Evolutionary conservation across 2,888 invertebrate species (phyloP).

Genomic region (Sphaerophoria taeniata): DNA sequence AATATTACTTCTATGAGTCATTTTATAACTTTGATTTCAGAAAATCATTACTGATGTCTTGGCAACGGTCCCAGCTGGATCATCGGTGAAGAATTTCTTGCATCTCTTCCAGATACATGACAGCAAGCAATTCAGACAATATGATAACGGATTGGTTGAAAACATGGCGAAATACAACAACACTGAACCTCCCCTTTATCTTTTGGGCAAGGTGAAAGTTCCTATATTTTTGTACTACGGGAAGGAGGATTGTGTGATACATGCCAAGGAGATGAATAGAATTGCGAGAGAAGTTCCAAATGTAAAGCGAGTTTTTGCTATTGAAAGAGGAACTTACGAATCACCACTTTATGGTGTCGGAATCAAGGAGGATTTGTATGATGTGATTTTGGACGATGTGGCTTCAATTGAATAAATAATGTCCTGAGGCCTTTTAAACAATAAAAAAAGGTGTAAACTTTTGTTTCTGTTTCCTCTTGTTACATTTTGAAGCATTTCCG

Average conservation of each 20-base stretch:
- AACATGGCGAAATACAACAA: slow-evolving; percentile 76
- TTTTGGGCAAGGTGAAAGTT: slow-evolving; percentile 75
- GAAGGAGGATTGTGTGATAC: slow-evolving; percentile 78
- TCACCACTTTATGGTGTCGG: not conserved
- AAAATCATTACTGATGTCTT: slow-evolving; percentile 77
- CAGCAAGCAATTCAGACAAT: slow-evolving; percentile 76
- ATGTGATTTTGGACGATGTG: too few species aligned
- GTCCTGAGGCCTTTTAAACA: too few species aligned
- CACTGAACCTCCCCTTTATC: slow-evolving; percentile 75
- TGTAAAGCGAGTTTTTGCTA: not conserved
- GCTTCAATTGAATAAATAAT: too few species aligned
- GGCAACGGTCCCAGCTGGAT: slow-evolving; percentile 78
- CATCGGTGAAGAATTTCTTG: slow-evolving; percentile 77
- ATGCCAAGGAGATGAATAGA: slow-evolving; percentile 77
- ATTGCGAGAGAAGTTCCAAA: slow-evolving; percentile 69
- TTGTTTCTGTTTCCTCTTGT: too few species aligned
- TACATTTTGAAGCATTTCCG: too few species aligned
- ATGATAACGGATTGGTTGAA: slow-evolving; percentile 76
- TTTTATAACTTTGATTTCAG: slow-evolving; percentile 38
- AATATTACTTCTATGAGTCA: too few species aligned
- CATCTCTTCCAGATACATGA: slow-evolving; percentile 79
- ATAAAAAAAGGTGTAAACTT: too few species aligned
- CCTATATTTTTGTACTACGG: slow-evolving; percentile 78
- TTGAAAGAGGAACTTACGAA: not conserved
- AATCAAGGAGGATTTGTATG: too few species aligned